Evolutionary conservation across 2,113 vertebrate species (phyloP).

Genomic region (Nothobranchius furzeri): DNA sequence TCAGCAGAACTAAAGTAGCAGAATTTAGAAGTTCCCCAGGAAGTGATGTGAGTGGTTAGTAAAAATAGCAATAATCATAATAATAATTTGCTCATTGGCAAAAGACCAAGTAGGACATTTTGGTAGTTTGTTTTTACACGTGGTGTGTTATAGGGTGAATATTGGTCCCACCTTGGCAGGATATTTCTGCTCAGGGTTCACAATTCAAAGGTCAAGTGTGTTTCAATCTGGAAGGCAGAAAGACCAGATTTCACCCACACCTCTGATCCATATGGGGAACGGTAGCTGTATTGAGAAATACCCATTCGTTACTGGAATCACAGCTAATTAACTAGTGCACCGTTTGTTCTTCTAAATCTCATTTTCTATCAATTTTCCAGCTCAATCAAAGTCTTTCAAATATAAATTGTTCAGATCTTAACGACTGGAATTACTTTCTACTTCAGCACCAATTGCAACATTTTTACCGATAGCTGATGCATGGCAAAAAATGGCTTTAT

Average conservation of each 20-base stretch:
- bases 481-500: background rate
- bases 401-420: background rate
- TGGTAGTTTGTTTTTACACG: conserved; percentile 4
- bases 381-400: conserved; percentile 1
- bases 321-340: conserved; percentile 14
- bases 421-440: background rate
- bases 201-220: conserved; percentile 12
- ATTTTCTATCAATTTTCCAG: background rate
- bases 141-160: background rate
- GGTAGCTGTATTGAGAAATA: conserved; percentile 9
- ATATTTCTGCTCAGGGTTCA: conserved; percentile 18
- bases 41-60: background rate
- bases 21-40: background rate
- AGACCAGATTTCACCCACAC: conserved; percentile 9
- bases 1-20: conserved; percentile 2
- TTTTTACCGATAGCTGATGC: background rate
- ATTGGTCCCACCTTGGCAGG: conserved; percentile 10
- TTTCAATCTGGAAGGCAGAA: conserved; percentile 34
- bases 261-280: background rate
- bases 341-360: background rate
- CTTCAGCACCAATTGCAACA: background rate
- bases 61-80: background rate
- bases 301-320: conserved; percentile 8
- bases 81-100: background rate
- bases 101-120: background rate